Conservation (phyloP, 2,888 invertebrate genomes). For the Malthinus flaveolus region DNA sequence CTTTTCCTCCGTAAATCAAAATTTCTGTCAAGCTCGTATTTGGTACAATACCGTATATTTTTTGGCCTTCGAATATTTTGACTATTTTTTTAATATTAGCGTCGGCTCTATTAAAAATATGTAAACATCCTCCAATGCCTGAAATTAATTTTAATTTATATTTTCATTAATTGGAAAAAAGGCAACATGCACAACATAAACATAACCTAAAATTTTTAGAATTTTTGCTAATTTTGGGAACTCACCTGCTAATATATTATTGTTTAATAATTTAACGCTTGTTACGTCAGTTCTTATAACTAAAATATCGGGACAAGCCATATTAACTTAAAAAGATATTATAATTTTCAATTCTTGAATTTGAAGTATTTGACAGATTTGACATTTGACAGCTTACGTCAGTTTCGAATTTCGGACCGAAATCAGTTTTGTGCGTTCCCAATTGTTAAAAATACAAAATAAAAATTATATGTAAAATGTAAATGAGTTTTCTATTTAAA, state of each 20-base stretch:
- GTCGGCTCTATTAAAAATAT: slow-evolving; percentile 41
- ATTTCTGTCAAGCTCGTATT: slow-evolving; percentile 46
- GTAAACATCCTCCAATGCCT: slow-evolving; percentile 61
- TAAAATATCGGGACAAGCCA: not conserved
- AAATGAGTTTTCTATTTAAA: too few relatives aligned
- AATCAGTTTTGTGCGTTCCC: too few relatives aligned
- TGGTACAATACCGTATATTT: slow-evolving; percentile 61
- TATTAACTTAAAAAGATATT: too few relatives aligned
- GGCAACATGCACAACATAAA: not conserved
- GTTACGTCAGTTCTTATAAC: slow-evolving; percentile 56
- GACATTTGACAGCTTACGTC: too few relatives aligned
- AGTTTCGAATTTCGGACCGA: too few relatives aligned
- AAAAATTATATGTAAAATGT: too few relatives aligned
- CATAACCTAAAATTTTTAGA: not conserved
- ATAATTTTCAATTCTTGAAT: too few relatives aligned
- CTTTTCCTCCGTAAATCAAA: slow-evolving; percentile 63
- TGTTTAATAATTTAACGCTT: slow-evolving; percentile 54
- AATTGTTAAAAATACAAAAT: too few relatives aligned
- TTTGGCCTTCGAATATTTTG: slow-evolving; percentile 56
- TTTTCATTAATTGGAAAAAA: not conserved
- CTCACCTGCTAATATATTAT: slow-evolving; percentile 57
- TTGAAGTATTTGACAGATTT: too few relatives aligned
- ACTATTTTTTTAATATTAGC: slow-evolving; percentile 36
- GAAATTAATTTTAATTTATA: slow-evolving; percentile 34
- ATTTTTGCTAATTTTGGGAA: too few relatives aligned